A percentile compares a stretch with the other conserved stretches of the same genome.
Conservation (phyloP, 2,113 vertebrate species). For the Okapia johnstoni region DNA sequence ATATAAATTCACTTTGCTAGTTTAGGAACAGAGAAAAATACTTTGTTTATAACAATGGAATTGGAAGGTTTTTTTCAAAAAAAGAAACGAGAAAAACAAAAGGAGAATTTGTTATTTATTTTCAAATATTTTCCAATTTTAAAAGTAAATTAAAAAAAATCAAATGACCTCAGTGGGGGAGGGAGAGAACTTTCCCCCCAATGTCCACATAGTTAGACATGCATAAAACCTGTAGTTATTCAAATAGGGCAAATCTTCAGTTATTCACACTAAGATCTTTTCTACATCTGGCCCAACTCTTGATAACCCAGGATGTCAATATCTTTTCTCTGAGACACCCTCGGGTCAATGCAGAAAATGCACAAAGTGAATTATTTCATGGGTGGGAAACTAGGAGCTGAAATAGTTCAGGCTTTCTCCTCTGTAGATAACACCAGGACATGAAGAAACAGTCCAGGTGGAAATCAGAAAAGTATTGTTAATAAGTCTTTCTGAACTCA, state of each 20-base stretch:
- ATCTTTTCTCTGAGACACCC: not conserved
- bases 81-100: not conserved
- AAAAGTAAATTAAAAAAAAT: not conserved
- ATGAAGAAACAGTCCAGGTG: not conserved
- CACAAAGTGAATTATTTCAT: not conserved
- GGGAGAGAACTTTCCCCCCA: not conserved
- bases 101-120: not conserved
- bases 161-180: not conserved
- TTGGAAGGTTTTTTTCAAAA: not conserved
- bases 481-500: not conserved
- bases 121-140: not conserved
- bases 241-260: not conserved
- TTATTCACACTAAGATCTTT: not conserved
- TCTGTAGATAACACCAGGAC: not conserved
- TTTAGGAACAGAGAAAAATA: slow-evolving; percentile 19
- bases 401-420: not conserved
- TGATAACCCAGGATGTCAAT: not conserved
- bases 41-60: not conserved
- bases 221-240: not conserved
- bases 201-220: not conserved
- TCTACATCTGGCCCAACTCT: not conserved
- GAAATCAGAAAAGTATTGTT: slow-evolving; percentile 23
- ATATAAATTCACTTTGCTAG: not conserved
- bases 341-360: not conserved
- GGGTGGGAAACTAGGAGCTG: not conserved